Base-by-base conservation (phyloP, 1,140 invertebrate species). In the Antheraea mylitta region DNA sequence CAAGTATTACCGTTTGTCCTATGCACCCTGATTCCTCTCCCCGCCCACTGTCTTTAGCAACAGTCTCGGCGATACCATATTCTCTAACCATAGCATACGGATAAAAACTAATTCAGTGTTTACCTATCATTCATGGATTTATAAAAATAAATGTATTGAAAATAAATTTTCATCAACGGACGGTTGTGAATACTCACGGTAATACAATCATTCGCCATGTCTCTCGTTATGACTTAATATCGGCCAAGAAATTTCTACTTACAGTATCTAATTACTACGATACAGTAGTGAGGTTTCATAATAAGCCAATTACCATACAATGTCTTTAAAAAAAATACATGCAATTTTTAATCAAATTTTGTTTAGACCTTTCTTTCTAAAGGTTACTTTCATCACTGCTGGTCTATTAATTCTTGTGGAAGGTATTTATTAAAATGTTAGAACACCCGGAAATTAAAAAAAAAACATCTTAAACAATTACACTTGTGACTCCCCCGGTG, bases 31-130 rank as follows among this genome's bases (percentile, higher is more conserved):
- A 66, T 38, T 10, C 64, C 69, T 68, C 22, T 65, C 76, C 71
- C 66, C 70, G 53, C 38, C 11, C 63, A 36, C 38, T 18, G 62
- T 73, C 36, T n/a, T 69, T 83, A 79, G 83, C 80, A 76, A 86
- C 82, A 90, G 83, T 85, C 87, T 86, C 87, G 87, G 80, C 65
- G 38, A 73, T 22, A 63, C 19, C 8, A 13, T 48, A 48, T 22
- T 45, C 37, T 65, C 11, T 19, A 64, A 42, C n/a, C 13, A 2
- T 64, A 38, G 63, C 38, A 8, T 45, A 22, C 19, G 30, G 59
- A 61, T 11, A 18, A 61, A n/a, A 61, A 61, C 19, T 22, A 8
- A 10, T 42, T 42, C 11, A 42, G 22, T 30, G 22, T 42, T 11
- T 42, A n/a, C n/a, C n/a, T n/a, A 42, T 42, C 38, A 7, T 7